phyloP scores from a whole-genome alignment of 1,140 invertebrate species.

The Drosophila nebulosa region DNA sequence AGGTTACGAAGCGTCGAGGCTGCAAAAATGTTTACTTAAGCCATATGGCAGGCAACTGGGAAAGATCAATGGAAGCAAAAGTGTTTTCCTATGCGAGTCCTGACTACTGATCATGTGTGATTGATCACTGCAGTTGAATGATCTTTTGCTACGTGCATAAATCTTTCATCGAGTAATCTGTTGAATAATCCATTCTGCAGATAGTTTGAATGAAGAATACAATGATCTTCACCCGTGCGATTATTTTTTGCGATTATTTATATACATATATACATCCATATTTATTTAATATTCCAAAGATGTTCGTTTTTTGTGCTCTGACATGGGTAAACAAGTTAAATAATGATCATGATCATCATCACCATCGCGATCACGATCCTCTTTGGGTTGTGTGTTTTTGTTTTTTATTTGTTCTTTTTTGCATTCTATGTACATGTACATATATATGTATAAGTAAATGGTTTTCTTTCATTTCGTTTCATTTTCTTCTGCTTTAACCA shows the following conservation, averaged over 20 bases:
- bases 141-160: background rate
- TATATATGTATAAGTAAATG: background rate
- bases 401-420: constrained; percentile 1
- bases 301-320: constrained; percentile 30
- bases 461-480: background rate
- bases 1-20: constrained; percentile 3
- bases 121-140: background rate
- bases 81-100: background rate
- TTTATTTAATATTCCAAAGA: constrained; percentile 53
- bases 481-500: constrained; percentile 2
- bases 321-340: constrained; percentile 60
- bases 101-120: background rate
- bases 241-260: constrained; percentile 16
- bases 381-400: constrained; percentile 7
- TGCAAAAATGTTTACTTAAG: constrained; percentile 5
- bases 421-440: background rate
- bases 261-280: no score
- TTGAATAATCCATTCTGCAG: background rate
- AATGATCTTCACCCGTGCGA: background rate
- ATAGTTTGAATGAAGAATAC: constrained; percentile 8
- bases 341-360: constrained; percentile 33
- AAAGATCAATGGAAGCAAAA: background rate
- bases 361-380: constrained; percentile 12
- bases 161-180: background rate
- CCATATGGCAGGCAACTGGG: background rate